Conservation (phyloP, 1,140 invertebrate genomes). For the Drosophila lowei region DNA sequence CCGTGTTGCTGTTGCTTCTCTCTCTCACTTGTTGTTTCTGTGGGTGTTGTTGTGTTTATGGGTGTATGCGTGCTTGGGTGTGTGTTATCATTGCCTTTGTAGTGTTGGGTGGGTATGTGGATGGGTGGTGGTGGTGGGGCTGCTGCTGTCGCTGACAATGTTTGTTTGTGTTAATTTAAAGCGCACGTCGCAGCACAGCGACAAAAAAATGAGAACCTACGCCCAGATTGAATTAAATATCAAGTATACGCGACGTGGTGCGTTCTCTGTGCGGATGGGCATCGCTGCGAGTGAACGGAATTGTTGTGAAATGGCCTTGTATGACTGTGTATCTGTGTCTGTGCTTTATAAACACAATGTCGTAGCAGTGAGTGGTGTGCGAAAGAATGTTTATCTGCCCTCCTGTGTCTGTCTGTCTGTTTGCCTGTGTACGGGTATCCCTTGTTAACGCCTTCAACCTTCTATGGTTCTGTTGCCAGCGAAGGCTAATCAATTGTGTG, state of each 20-base stretch:
- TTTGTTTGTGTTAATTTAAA: slow-evolving; percentile 78
- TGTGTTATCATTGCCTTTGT: slow-evolving; percentile 27
- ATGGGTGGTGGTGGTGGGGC: slow-evolving; percentile 24
- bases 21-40: slow-evolving; percentile 39
- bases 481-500: slow-evolving; percentile 58
- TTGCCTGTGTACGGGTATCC: slow-evolving; percentile 15
- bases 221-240: slow-evolving; percentile 77
- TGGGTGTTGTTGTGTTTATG: slow-evolving; percentile 27
- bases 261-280: slow-evolving; percentile 1
- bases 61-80: slow-evolving; percentile 13
- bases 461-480: slow-evolving; percentile 12
- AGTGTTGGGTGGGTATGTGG: slow-evolving; percentile 3
- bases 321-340: slow-evolving; percentile 16
- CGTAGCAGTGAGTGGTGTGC: slow-evolving; percentile 41
- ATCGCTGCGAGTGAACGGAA: too few species aligned
- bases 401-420: slow-evolving; percentile 15
- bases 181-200: slow-evolving; percentile 57
- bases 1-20: slow-evolving; percentile 52
- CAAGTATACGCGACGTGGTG: slow-evolving; percentile 65
- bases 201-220: slow-evolving; percentile 63
- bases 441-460: slow-evolving; percentile 60
- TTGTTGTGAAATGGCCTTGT: slow-evolving; percentile 6
- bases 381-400: slow-evolving; percentile 42
- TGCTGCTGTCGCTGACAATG: slow-evolving; percentile 62
- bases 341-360: slow-evolving; percentile 49